Conservation (phyloP, 2,888 invertebrate species). For the Drosophila borealis region DNA sequence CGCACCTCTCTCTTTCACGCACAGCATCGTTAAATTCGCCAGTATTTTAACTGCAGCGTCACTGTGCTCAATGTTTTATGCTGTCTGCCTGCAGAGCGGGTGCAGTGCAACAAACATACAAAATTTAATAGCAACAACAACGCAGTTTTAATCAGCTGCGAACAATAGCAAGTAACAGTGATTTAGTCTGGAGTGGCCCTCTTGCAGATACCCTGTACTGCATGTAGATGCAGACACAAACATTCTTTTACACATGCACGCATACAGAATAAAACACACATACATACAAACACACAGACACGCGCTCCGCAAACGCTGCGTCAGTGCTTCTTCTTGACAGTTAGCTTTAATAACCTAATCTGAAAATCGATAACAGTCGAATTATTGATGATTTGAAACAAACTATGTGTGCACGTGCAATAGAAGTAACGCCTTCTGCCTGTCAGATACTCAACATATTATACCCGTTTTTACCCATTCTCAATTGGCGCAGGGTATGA, state of each 20-base stretch:
- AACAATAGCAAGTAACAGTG: conserved; percentile 6
- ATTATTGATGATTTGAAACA: no score
- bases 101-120: conserved; percentile 19
- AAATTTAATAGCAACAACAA: conserved; percentile 38
- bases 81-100: conserved; percentile 21
- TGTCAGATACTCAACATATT: no score
- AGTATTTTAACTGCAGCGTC: conserved; percentile 47
- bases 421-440: no score
- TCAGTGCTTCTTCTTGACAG: no score
- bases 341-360: no score
- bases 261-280: no score
- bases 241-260: not conserved
- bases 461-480: no score
- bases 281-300: no score
- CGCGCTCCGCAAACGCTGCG: no score
- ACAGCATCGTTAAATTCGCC: conserved; percentile 35
- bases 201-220: not conserved
- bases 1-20: conserved; percentile 21
- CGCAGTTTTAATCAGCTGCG: conserved; percentile 45
- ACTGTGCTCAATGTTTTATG: conserved; percentile 46
- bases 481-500: no score
- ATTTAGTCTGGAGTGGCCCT: not conserved
- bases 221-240: conserved; percentile 5
- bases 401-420: no score
- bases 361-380: no score